Base-by-base conservation (phyloP, 2,797 vertebrate species). In the Phrynocephalus forsythii region DNA sequence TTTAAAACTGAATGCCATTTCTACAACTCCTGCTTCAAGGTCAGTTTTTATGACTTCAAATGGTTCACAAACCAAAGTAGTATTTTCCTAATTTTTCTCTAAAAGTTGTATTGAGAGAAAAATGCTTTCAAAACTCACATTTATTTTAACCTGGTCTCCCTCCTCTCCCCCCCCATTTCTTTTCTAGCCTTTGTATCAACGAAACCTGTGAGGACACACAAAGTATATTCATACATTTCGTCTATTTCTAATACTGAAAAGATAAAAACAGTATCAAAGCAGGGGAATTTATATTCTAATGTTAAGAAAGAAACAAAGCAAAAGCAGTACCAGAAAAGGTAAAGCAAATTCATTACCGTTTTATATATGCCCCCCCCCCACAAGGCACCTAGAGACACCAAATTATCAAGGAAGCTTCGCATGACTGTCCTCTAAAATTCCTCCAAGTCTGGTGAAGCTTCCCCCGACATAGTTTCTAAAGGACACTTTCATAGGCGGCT, bases 61-160 rank as follows among this genome's bases (percentile, higher is more conserved):
- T 79, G 89, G 76, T 92, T 88, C 72, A 67, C 90, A 90, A 91
- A 33, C 78, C 38, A 82, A 89, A 90, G 68, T 86, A 78, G 90
- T 90, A 92, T 92, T 91, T 87, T 76, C 79, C 83, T 88, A 83
- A 86, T 88, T 91, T 93, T 90, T 85, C 72, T 80, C 52, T 75
- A 69, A n/a, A 72, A 28, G 60, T 89, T 86, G 86, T 26, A 50
- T 92, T 84, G 88, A 90, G 24, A 91, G 91, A 85, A 24, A 77
- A 67, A 20, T n/a, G 38, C 13, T 38, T 63, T 66, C 72, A 66
- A 60, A 44, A 20, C 44, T 69, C 30, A 60, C 5, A 26, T 83
- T 22, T 33, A 30, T 50, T 73, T 56, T 16, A 26, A 48, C 11
- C 13, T 13, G 22, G 15, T 52, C 38, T 38, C 1, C 33, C 33